Evolutionary conservation across 64 coral and sea anemone genomes (phyloP), one percentile per base, ranked within the genome.

Genomic region (Actinia tenebrosa): DNA sequence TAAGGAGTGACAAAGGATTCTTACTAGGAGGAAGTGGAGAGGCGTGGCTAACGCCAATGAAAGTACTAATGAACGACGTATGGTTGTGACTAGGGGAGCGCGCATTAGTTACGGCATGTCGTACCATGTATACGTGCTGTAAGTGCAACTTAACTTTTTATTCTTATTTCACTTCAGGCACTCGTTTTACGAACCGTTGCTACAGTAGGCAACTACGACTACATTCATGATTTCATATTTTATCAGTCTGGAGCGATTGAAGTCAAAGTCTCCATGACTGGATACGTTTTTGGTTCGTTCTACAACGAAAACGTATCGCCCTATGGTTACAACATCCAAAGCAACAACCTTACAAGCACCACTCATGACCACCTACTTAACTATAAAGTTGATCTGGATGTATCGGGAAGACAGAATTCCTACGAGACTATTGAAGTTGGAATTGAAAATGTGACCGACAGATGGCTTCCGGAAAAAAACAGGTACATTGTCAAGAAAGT

Each of bases 401-500:
- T 91, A 8, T 72, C 14, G 43, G 89, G 89, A 22, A 18, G 84
- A 44, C 5, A 66, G 16, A 91, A 91, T 58, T 91, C 77, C 7
- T 91, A 91, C 44, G 89, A 91, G 58, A 91, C 89, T 6, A 91
- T 91, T 66, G 89, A 91, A 79, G 82, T 91, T 16, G 84, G 84
- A 2, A 87, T 87, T 45, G 84, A 91, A 26, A 91, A 91, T 42
- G 84, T 87, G 30, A 91, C 89, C 5, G 78, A 91, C 44, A 47
- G 68, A 26, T 91, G 84, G 84, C 62, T 91, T 0, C 89, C 89
- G n/a, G 56, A 85, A 5, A 61, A 85, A 2, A 86, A 86, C 71
- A 80, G 44, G 62, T 22, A 22, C 44, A 75, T 85, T 20, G 58
- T 91, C 4, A 85, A 83, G 84, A 91, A 91, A 44, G 89, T 91